Conservation (phyloP, 1,140 invertebrate genomes). For the Drosophila watanabei region DNA sequence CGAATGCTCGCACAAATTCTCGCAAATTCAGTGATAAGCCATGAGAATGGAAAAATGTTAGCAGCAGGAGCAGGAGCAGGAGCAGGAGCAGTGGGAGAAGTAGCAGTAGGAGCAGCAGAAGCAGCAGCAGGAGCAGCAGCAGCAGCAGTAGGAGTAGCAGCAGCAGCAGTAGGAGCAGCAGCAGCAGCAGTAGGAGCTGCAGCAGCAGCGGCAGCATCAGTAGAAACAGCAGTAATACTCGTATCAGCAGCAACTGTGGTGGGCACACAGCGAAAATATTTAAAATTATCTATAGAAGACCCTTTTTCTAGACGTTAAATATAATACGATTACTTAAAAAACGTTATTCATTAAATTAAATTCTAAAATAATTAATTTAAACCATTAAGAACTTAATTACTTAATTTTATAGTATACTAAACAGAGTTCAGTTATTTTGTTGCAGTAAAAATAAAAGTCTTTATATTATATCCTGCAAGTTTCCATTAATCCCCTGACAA, state of each 20-base stretch:
- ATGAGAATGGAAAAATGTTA: slow-evolving; percentile 35
- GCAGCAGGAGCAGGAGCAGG: slow-evolving; percentile 15
- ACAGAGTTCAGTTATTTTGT: background rate
- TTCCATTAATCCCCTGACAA: background rate
- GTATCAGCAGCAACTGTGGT: background rate
- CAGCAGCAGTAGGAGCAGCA: background rate
- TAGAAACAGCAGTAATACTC: background rate
- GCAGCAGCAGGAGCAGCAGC: background rate
- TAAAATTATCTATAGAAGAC: background rate
- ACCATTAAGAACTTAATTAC: background rate
- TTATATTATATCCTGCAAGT: background rate
- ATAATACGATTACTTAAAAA: background rate
- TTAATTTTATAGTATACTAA: background rate
- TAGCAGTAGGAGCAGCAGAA: slow-evolving; percentile 1
- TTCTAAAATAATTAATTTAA: background rate
- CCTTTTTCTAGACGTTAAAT: background rate
- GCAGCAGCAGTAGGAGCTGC: slow-evolving; percentile 3
- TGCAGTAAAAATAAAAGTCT: background rate
- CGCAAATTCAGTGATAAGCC: slow-evolving; percentile 70
- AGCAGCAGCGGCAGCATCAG: slow-evolving; percentile 5
- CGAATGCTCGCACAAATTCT: slow-evolving; percentile 29
- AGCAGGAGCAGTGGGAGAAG: background rate
- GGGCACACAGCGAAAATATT: background rate
- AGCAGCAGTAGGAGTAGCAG: slow-evolving; percentile 11
- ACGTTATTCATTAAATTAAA: background rate